Evolutionary conservation across 2,888 invertebrate genomes (phyloP).

Genomic region (Drosophila pseudotalamancana): DNA sequence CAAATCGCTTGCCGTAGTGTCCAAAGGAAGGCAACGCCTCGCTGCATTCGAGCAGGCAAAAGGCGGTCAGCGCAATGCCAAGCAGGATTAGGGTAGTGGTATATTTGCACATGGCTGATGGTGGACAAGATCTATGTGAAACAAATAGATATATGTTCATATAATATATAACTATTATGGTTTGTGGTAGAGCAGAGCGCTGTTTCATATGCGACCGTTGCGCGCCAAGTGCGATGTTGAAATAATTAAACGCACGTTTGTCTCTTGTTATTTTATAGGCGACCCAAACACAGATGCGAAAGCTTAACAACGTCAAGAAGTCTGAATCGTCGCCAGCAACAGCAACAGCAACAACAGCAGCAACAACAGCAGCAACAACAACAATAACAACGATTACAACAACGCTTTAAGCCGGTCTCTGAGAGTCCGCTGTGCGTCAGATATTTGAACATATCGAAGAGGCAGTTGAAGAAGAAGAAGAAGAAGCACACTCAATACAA

Average conservation of each 20-base stretch:
- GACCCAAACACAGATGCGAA: constrained; percentile 70
- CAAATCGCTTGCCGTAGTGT: constrained; percentile 82
- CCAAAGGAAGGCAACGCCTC: constrained; percentile 80
- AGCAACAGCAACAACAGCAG: constrained; percentile 25
- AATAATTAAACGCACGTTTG: constrained; percentile 70
- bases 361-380: too few relatives aligned
- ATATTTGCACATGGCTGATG: constrained; percentile 51
- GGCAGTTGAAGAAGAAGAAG: neutral
- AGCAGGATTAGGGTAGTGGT: constrained; percentile 64
- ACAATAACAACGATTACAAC: constrained; percentile 27
- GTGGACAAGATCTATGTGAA: constrained; percentile 10
- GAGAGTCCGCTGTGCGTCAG: constrained; percentile 35
- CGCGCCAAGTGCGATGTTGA: constrained; percentile 52
- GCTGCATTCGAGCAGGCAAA: constrained; percentile 60
- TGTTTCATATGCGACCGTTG: constrained; percentile 49
- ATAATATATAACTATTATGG: neutral
- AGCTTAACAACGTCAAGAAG: constrained; percentile 67
- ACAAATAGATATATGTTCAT: constrained; percentile 12
- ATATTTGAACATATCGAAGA: constrained; percentile 8
- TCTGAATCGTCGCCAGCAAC: constrained; percentile 40
- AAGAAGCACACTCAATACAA: constrained; percentile 35
- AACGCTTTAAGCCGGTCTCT: constrained; percentile 60
- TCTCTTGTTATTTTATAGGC: constrained; percentile 75
- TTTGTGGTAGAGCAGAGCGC: neutral
- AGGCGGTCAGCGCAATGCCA: constrained; percentile 55